Evolutionary conservation across 37 sponge, comb jelly and placozoan species (phyloP), one percentile per base, ranked within the genome.

Genomic region (Halisarca cf. caerulea): DNA sequence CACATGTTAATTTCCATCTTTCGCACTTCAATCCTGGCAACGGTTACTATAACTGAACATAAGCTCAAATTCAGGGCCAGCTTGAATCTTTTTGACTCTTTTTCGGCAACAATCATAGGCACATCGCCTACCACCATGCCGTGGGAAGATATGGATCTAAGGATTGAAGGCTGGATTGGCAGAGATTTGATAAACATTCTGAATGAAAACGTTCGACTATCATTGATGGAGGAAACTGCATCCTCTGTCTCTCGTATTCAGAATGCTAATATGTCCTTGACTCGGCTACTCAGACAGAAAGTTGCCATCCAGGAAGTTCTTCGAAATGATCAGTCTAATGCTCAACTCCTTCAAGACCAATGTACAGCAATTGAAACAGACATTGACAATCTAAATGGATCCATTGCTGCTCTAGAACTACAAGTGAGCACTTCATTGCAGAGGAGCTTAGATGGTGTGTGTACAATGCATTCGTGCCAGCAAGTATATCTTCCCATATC

Each of bases 401-500:
- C 69, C n/a, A 34, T 28, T 30, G 33, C 32, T 27, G 32, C n/a
- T 27, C 35, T 68, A 32, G 69, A 68, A 18, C 30, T 34, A 30
- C 69, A 68, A 68, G 30, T 68, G n/a, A 30, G 69, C 69, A 68
- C 30, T 68, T 30, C 69, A 68, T 34, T 68, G 32, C 69, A 30
- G 35, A 27, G 30, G 4, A 17, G 32, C 17, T 34, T 68, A 30
- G 35, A 68, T 32, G 33, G 35, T 7, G 69, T 68, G 1, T 68
- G 69, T 68, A 17, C n/a, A 3, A 34, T 30, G 33, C 11, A 25
- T 17, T 30, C 34, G 17, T 68, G 69, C 30, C 32, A 17, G 30
- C 32, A 68, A 34, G 69, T 27, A 68, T 68, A 17, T 4, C 2
- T 34, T 68, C 69, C 69, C 30, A 34, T 27, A 32, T 17, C 30